Base-by-base conservation (phyloP, 1,140 invertebrate species). In the Sarcophaga peregrina region DNA sequence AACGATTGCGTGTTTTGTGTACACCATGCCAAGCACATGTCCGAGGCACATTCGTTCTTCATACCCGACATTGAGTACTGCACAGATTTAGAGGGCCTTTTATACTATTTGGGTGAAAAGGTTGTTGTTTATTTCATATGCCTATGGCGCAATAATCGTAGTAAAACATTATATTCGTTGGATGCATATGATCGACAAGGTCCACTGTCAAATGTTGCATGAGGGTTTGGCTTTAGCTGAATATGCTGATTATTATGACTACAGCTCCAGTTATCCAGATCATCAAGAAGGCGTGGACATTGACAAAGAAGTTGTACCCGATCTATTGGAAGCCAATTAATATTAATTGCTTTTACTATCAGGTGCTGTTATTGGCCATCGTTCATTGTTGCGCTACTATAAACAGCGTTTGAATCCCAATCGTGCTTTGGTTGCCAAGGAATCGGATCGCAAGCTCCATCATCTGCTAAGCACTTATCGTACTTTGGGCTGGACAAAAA, bases 211-310 rank as follows among this genome's bases (percentile, higher is more conserved):
- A 91, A 95, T 99, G 93, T 90, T 96, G 47, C 95, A 97, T 90
- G 97, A 99, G 89, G 96, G 96, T 13, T 92, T 96, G 85, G 93
- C 95, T 0, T 90, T 97, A 20, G 93, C 95, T 7, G 98, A 99
- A 91, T 99, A 97, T 92, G 93, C 94, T 5, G 95, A 98, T 85
- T 99, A 95, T 91, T 99, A 99, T 91, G 97, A 99, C 91, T 99
- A 98, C 90, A 96, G 95, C 84, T 91, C 93, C 52, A 95, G 94
- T 87, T 96, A 96, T 91, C 95, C 95, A 4, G 95, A 96, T 90
- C 85, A 90, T 84, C 84, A 89, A 83, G 88, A 89, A 5, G 88
- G 86, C 83, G 91, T 92, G 46, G 92, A 95, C 90, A 88, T 92
- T 48, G 93, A 95, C 85, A 93, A 93, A 84, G 95, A 95, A 87